These are phyloP conservation scores for Aselliscus stoliczkanus DNA, from an alignment of 2,797 vertebrate genomes.

Conservation along the genomic window DNA sequence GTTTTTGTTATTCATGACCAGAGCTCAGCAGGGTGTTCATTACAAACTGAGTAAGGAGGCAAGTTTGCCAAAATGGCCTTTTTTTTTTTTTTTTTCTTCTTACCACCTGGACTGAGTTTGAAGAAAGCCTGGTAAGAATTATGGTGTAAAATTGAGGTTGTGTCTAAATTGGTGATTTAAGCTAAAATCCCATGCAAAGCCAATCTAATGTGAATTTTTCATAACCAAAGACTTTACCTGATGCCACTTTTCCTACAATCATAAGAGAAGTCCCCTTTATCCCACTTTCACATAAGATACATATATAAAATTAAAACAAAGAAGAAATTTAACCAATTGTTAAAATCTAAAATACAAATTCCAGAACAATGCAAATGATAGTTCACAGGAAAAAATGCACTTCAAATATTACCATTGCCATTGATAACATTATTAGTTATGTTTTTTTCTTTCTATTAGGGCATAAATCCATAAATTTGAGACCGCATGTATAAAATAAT, in stretches of 20 bases:
- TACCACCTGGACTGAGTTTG: constrained; percentile 38
- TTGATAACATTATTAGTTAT: neutral
- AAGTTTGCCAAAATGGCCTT: neutral
- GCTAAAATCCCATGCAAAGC: constrained; percentile 15
- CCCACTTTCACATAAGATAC: neutral
- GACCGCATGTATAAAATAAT: neutral
- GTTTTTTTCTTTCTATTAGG: neutral
- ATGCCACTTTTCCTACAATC: neutral
- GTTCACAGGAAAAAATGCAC: neutral
- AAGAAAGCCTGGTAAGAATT: constrained; percentile 39
- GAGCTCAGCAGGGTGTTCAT: neutral
- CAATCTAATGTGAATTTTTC: neutral
- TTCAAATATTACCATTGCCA: neutral
- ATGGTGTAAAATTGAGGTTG: constrained; percentile 34
- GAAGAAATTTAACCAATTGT: neutral
- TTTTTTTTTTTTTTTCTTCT: neutral
- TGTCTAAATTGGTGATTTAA: constrained; percentile 14
- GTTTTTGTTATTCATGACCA: neutral
- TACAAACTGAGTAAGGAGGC: neutral
- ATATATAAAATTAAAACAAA: neutral
- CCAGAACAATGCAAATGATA: neutral
- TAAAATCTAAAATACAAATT: constrained; percentile 24
- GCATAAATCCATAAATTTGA: neutral
- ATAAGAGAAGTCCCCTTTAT: neutral
- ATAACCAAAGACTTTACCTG: neutral